phyloP scores from a whole-genome alignment of 2,888 invertebrate species.

The Leucania comma region DNA sequence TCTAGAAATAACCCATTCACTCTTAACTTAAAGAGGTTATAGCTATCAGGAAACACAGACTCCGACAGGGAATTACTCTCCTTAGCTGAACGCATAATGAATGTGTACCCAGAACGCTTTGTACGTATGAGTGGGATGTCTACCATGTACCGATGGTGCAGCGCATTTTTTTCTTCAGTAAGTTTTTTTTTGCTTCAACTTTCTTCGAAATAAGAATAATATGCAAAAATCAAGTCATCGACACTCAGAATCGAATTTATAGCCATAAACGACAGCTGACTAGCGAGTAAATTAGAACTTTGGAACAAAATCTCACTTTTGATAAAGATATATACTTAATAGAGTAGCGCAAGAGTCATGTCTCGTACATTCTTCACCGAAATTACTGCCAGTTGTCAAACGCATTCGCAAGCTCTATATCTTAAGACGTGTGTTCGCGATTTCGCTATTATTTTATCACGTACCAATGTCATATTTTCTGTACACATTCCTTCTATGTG shows the following conservation, averaged over 20 bases:
- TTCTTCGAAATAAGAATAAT: constrained; percentile 1
- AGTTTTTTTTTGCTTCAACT: not conserved
- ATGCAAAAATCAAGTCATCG: constrained; percentile 7
- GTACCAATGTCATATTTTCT: constrained; percentile 78
- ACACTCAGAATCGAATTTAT: constrained; percentile 26
- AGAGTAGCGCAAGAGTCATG: constrained; percentile 71
- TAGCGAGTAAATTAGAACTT: constrained; percentile 37
- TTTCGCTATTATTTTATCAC: constrained; percentile 82
- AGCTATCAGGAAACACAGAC: too few species aligned
- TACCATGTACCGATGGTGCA: too few species aligned
- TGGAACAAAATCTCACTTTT: constrained; percentile 42
- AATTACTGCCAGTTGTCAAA: constrained; percentile 82
- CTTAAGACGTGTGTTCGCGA: constrained; percentile 73
- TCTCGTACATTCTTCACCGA: constrained; percentile 77
- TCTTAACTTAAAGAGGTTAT: too few species aligned
- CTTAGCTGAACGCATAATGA: too few species aligned
- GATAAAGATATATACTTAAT: constrained; percentile 53
- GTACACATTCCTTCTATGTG: constrained; percentile 67
- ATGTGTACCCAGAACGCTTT: too few species aligned
- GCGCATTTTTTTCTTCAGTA: too few species aligned
- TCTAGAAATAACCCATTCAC: too few species aligned
- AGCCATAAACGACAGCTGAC: constrained; percentile 30
- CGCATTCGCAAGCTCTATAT: constrained; percentile 77
- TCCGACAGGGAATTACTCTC: too few species aligned
- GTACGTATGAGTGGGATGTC: too few species aligned